Evolutionary conservation across 2,888 invertebrate genomes (phyloP), one percentile per base, ranked within the genome.

Genomic region (Caenorhabditis sp.): DNA sequence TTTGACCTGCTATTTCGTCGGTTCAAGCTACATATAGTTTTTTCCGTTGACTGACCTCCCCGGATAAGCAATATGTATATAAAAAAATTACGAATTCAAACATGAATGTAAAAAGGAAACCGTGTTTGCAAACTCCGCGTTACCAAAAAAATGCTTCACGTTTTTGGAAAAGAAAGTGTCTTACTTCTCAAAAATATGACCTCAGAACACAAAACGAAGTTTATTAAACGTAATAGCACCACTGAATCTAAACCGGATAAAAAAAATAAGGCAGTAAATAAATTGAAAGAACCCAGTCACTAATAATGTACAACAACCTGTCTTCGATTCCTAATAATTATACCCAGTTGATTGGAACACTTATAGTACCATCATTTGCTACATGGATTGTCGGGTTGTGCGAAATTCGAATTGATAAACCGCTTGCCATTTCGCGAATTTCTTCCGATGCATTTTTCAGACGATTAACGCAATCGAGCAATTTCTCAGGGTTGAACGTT

Each of bases 291-390:
- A 20, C 14, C 20, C 8, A 58, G 31, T 31, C 43, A 43, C 3
- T 7, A 10, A n/a, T n/a, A n/a, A 43, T 17, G 17, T 43, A 43
- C 43, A 17, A 43, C 17, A 43, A 7, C 12, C 17, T 43, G 31
- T 31, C 31, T 4, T 4, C 4, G 10, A 43, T n/a, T n/a, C n/a
- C n/a, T n/a, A 43, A 17, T 12, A 23, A 26, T 65, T 65, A 73
- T 23, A 67, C 66, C 82, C 83, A 85, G 57, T 83, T 77, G 17
- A 84, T 68, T 8, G 86, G 86, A 49, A 86, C 69, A 14, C 84
- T 83, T 2, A 86, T 23, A 1, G 71, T 78, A 1, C 86, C 86
- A 58, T 84, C 82, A 23, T 52, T 70, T 27, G 77, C 80, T 2
- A 84, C 82, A 68, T 81, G 78, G 20, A 87, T 77, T 23, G 76